phyloP scores from a whole-genome alignment of 53 echinoderm and acorn worm genomes.

The Holothuria leucospilota region DNA sequence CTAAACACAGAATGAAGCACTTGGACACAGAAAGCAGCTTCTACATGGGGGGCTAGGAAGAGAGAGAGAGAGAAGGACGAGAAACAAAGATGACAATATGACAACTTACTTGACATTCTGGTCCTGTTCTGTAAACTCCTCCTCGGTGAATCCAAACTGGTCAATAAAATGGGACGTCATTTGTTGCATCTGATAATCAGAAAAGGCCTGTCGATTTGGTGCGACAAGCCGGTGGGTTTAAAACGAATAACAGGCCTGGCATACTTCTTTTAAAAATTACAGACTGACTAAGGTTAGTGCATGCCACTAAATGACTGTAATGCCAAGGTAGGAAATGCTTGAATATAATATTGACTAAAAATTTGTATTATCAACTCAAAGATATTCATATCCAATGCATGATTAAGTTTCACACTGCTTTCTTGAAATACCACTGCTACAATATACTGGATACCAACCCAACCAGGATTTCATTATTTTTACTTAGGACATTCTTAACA shows the following conservation, averaged over 20 bases:
- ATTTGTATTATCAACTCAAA: too few relatives aligned
- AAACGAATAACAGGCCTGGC: slow-evolving; percentile 15
- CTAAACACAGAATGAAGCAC: slow-evolving; percentile 24
- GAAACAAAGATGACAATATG: background rate
- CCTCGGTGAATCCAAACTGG: slow-evolving; percentile 99
- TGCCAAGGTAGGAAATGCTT: too few relatives aligned
- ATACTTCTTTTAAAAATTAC: too few relatives aligned
- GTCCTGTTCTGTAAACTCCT: slow-evolving; percentile 99
- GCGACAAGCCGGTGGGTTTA: slow-evolving; percentile 55
- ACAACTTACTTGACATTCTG: slow-evolving; percentile 96
- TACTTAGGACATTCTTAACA: too few relatives aligned
- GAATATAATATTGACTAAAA: too few relatives aligned
- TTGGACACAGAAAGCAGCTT: slow-evolving; percentile 1
- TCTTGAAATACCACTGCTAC: too few relatives aligned
- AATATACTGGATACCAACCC: too few relatives aligned
- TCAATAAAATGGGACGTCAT: slow-evolving; percentile 99
- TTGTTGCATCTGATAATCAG: slow-evolving; percentile 99
- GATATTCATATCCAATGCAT: too few relatives aligned
- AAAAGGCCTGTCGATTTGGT: slow-evolving; percentile 94
- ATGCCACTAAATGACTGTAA: too few relatives aligned
- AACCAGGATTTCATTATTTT: too few relatives aligned
- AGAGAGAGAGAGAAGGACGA: background rate
- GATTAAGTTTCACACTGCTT: too few relatives aligned
- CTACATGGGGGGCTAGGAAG: background rate
- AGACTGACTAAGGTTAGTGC: too few relatives aligned